Base-by-base conservation (phyloP, 2,888 invertebrate species). In the Odontocolon sp. region DNA sequence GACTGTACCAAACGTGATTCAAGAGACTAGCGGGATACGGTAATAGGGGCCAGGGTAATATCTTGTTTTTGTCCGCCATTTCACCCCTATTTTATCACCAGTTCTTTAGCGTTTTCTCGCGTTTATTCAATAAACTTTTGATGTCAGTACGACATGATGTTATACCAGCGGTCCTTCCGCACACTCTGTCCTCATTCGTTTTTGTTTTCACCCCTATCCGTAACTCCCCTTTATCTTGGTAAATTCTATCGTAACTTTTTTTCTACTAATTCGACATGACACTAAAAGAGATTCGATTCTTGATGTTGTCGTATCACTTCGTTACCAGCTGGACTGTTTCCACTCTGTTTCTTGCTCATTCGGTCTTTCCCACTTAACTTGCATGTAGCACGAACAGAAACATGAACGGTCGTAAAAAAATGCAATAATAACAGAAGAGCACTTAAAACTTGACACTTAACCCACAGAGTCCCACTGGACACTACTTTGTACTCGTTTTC, bases 31-130 rank as follows among this genome's bases (percentile, higher is more conserved):
- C 86, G 50, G 87, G 87, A 82, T 90, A 89, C 2, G 89, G 88
- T 66, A 90, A 81, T 80, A 89, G 80, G 18, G 89, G 84, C 90
- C 90, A 90, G 28, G 87, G 88, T 69, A 89, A 77, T 73, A 89
- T 83, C 77, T 89, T 90, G 83, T 86, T 89, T 80, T 90, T 90
- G 83, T 90, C 90, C 84, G 87, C 87, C 90, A 90, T 90, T 81
- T 84, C 36, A 66, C 54, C n/a, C 2, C 14, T 14, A 47, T n/a
- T 61, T 54, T 36, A 50, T 52, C 57, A 52, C 57, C n/a, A n/a
- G n/a, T n/a, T 16, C n/a, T 50, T 23, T 11, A 61, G 6, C 28
- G 21, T 69, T 56, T 59, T 71, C 4, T 40, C 5, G 18, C 63
- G 23, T 36, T n/a, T 3, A 36, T 18, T 36, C 28, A 33, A 33